Evolutionary conservation across 2,888 invertebrate genomes (phyloP), one percentile per base, ranked within the genome.

Genomic region (Alentia gelatinosa): DNA sequence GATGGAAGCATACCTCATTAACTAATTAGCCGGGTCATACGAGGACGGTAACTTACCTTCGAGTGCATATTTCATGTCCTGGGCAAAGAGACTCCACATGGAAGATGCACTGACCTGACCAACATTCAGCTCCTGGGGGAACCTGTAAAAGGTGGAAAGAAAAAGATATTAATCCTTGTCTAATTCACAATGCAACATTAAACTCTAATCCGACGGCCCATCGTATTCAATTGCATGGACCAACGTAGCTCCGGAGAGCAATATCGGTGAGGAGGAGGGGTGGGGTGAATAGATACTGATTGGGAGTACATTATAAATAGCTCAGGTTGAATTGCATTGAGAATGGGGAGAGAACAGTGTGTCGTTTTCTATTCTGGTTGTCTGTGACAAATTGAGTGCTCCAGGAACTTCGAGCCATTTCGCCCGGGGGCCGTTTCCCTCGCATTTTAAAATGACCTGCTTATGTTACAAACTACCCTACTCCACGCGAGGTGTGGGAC

Each of bases 91-190:
- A 50, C 98, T 98, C 99, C 99, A 99, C 98, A 99, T 98, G 15
- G 99, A 99, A 40, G 98, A 98, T 50, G 99, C 99, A 90, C 99
- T 99, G 90, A 99, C 97, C 97, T 99, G 97, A 94, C 99, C 99
- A 96, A 99, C 99, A 97, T 99, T 99, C 92, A 99, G 97, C 96
- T 99, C 99, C 96, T 99, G 99, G 0, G 99, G 99, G 96, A 99
- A 99, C 94, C 96, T 96, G 91, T 23, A 74, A 47, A 37, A 40
- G 39, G 68, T 7, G 19, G 26, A 26, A 68, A 30, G 0, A 26
- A 26, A 26, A 30, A 68, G 33, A 12, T 12, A 68, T 68, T 68
- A 68, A 68, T 68, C 68, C 3, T 68, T 68, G 68, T 68, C 68
- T 26, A 26, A 30, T 30, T 30, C 26, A 0, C 12, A 3, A 68